Percentiles rank a stretch among this genome's conserved stretches.
Evolutionary conservation across 2,797 vertebrate species (phyloP).

Genomic region (Toxotes lorentzi): DNA sequence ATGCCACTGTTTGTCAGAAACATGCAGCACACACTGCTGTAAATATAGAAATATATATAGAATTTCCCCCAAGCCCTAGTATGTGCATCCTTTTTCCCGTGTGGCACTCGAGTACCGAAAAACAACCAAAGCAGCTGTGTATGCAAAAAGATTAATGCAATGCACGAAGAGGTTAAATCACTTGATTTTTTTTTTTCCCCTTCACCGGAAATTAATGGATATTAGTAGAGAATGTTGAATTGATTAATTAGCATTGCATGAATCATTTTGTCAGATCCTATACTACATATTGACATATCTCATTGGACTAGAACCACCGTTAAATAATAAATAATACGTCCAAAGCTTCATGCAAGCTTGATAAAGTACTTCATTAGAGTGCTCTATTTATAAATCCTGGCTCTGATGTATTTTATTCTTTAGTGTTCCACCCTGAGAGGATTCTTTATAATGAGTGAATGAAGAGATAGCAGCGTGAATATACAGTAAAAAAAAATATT

Average conservation of each 20-base stretch:
- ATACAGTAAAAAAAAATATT: conserved; percentile 31
- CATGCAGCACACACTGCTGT: background rate
- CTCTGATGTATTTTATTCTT: conserved; percentile 65
- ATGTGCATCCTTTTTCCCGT: conserved; percentile 6
- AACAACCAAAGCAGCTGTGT: conserved; percentile 30
- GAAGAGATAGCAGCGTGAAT: conserved; percentile 35
- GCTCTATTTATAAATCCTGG: conserved; percentile 73
- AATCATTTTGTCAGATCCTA: conserved; percentile 75
- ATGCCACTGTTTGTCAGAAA: background rate
- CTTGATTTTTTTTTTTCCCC: conserved; percentile 30
- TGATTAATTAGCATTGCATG: conserved; percentile 77
- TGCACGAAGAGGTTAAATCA: conserved; percentile 56
- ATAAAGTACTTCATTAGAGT: conserved; percentile 78
- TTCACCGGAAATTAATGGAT: conserved; percentile 67
- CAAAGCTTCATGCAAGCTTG: conserved; percentile 56
- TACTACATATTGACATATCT: conserved; percentile 73
- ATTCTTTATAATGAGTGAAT: conserved; percentile 56
- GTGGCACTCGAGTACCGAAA: conserved; percentile 16
- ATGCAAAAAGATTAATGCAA: conserved; percentile 58
- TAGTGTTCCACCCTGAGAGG: conserved; percentile 46
- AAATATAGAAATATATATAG: conserved; percentile 29
- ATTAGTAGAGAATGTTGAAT: conserved; percentile 59
- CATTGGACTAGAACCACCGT: conserved; percentile 60
- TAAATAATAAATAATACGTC: conserved; percentile 79
- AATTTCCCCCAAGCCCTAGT: conserved; percentile 16